Evolutionary conservation across 1,140 invertebrate species (phyloP).

Genomic region (Zaprionus lachaisei): DNA sequence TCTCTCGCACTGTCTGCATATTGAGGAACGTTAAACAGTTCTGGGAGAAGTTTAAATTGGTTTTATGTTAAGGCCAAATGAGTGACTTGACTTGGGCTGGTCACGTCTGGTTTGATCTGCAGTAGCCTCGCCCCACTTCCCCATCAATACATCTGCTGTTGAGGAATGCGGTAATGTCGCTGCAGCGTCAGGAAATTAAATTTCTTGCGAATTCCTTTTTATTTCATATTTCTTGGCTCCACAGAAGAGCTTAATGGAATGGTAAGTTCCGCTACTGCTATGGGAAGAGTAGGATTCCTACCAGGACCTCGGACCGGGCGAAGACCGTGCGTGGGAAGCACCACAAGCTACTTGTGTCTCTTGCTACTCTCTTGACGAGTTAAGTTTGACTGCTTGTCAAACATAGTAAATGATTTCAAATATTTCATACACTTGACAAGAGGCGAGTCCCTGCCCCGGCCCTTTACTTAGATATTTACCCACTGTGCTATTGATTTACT

Average conservation of each 20-base stretch:
- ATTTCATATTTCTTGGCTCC: conserved; percentile 51
- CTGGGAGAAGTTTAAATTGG: conserved; percentile 75
- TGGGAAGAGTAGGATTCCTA: conserved; percentile 10
- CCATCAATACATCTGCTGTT: neutral
- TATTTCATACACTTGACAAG: conserved; percentile 79
- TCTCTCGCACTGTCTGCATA: conserved; percentile 56
- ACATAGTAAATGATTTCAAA: conserved; percentile 79
- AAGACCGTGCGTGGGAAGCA: neutral
- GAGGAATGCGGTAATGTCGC: conserved; percentile 39
- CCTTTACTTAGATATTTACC: conserved; percentile 1
- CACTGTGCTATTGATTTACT: conserved; percentile 20
- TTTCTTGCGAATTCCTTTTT: conserved; percentile 73
- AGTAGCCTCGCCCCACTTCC: conserved; percentile 12
- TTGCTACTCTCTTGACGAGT: conserved; percentile 53
- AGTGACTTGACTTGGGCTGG: conserved; percentile 55
- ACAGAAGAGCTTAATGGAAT: conserved; percentile 45
- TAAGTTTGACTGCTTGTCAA: conserved; percentile 81
- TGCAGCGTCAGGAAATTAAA: conserved; percentile 77
- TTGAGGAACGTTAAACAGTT: conserved; percentile 60
- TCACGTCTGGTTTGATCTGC: conserved; percentile 11
- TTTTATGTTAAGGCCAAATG: conserved; percentile 83
- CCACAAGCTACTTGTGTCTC: neutral
- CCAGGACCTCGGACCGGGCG: neutral
- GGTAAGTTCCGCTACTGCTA: conserved; percentile 38
- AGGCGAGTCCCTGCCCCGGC: conserved; percentile 25